phyloP scores from a whole-genome alignment of 2,113 vertebrate species.

The Gobiocypris rarus region DNA sequence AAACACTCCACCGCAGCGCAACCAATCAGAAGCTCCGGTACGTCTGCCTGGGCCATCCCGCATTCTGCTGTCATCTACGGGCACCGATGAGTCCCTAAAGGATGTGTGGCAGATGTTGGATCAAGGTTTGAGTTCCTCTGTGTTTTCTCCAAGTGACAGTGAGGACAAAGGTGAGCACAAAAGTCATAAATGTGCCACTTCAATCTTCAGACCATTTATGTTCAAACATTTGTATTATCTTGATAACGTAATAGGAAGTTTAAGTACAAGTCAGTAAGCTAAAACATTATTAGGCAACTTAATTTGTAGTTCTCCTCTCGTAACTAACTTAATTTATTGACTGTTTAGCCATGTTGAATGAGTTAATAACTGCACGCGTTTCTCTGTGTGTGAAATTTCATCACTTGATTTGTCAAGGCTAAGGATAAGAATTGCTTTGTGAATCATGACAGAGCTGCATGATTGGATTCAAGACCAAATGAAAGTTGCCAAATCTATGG shows the following conservation, averaged over 20 bases:
- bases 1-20: slow-evolving; percentile 49
- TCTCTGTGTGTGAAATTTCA: slow-evolving; percentile 17
- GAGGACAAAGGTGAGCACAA: slow-evolving; percentile 67
- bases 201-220: not conserved
- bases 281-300: not conserved
- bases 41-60: slow-evolving; percentile 46
- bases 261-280: not conserved
- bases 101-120: slow-evolving; percentile 80
- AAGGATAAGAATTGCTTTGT: slow-evolving; percentile 19
- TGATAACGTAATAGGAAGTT: not conserved
- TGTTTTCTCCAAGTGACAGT: slow-evolving; percentile 64
- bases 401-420: slow-evolving; percentile 23
- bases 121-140: slow-evolving; percentile 71
- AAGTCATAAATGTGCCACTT: not conserved
- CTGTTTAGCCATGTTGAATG: not conserved
- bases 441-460: not conserved
- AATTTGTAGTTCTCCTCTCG: not conserved
- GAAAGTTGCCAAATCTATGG: slow-evolving; percentile 47
- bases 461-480: slow-evolving; percentile 33
- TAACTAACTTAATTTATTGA: not conserved
- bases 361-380: not conserved
- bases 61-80: slow-evolving; percentile 65
- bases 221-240: not conserved
- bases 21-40: slow-evolving; percentile 46
- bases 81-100: slow-evolving; percentile 70